A percentile compares a stretch with the other conserved stretches of the same genome.
Conservation (phyloP, 2,888 invertebrate genomes). For the Epinotia bilunana region DNA sequence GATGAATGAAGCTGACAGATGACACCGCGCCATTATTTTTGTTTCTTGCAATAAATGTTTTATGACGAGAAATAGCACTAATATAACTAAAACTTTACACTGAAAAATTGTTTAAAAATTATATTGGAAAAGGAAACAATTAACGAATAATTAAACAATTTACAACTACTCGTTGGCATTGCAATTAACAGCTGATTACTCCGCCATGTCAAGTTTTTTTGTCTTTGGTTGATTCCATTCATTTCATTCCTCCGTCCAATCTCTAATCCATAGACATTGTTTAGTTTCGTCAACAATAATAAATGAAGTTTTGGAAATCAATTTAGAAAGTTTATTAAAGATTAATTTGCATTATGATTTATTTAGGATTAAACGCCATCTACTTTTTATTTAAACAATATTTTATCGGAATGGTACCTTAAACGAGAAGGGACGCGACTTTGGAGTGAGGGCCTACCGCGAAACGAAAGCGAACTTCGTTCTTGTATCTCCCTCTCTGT, state of each 20-base stretch:
- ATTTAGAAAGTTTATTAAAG: too few species aligned
- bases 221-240: slow-evolving; percentile 52
- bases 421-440: too few species aligned
- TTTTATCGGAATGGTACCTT: too few species aligned
- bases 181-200: slow-evolving; percentile 83
- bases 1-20: slow-evolving; percentile 81
- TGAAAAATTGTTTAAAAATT: slow-evolving; percentile 51
- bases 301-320: not conserved
- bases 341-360: too few species aligned
- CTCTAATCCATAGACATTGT: slow-evolving; percentile 18
- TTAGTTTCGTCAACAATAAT: slow-evolving; percentile 2
- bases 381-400: too few species aligned
- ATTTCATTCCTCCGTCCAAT: slow-evolving; percentile 43
- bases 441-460: too few species aligned
- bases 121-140: slow-evolving; percentile 51
- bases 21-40: slow-evolving; percentile 81
- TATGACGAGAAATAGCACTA: slow-evolving; percentile 49
- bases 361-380: too few species aligned
- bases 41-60: slow-evolving; percentile 51
- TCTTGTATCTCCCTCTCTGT: too few species aligned
- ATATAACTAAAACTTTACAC: slow-evolving; percentile 48
- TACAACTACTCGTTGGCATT: slow-evolving; percentile 70
- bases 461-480: too few species aligned
- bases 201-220: slow-evolving; percentile 73
- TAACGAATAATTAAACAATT: slow-evolving; percentile 57